These are phyloP conservation scores for Crypturellus tataupa DNA, from an alignment of 2,797 vertebrate genomes.

Conservation along the genomic window DNA sequence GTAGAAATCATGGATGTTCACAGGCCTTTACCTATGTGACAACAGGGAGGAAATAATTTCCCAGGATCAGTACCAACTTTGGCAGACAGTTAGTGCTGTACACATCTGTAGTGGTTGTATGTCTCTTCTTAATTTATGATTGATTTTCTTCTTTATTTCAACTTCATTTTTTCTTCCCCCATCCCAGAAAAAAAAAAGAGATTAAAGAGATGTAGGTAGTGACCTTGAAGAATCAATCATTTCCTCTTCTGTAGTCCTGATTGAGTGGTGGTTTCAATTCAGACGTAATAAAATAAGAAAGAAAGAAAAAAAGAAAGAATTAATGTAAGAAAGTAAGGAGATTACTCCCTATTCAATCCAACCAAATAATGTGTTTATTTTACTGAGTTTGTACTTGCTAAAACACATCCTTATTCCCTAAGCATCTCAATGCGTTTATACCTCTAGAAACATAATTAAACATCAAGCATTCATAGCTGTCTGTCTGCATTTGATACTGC, in stretches of 20 bases:
- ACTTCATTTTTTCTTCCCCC: background rate
- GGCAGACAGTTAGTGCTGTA: background rate
- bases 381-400: slow-evolving; percentile 1
- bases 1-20: background rate
- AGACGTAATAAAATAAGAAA: background rate
- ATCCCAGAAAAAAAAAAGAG: no score
- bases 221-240: background rate
- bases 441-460: slow-evolving; percentile 66
- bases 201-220: background rate
- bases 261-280: background rate
- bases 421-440: slow-evolving; percentile 24
- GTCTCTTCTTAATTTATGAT: background rate
- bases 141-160: background rate
- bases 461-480: slow-evolving; percentile 30
- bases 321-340: background rate
- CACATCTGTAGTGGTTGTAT: background rate
- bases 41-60: background rate
- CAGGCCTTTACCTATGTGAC: background rate
- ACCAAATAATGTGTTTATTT: slow-evolving; percentile 11
- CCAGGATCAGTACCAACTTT: background rate
- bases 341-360: background rate
- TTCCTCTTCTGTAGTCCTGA: background rate
- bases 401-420: background rate
- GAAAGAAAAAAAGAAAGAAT: background rate
- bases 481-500: slow-evolving; percentile 5